Evolutionary conservation across 2,113 vertebrate genomes (phyloP), one percentile per base, ranked within the genome.

Genomic region (Gallinago jamesoni): DNA sequence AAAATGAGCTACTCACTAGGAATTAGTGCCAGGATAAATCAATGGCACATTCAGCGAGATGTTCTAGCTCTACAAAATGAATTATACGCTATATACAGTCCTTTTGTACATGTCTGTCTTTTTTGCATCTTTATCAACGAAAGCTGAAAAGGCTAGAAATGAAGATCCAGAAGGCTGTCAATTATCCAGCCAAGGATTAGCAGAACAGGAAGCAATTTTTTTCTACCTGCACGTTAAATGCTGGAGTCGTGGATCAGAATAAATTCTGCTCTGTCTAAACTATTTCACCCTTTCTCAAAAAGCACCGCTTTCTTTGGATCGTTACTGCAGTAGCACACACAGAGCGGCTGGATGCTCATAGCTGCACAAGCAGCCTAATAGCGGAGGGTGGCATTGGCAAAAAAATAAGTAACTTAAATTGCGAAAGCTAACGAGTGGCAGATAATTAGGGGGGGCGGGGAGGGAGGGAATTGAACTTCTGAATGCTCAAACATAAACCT

Each of bases 11-110:
- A 23, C 89, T 96, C 94, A 72, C 90, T 84, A 79, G 84, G 93
- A 95, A 96, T 93, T 96, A 87, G 81, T 96, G 96, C 96, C 96
- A 97, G 94, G 89, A 64, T 93, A 96, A 96, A 97, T 97, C 96
- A 96, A 95, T 96, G 94, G 95, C 96, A 96, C 95, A 96, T 96
- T 96, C 95, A 97, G 91, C 77, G 89, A 78, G 87, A 95, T 95
- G 94, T 92, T 93, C 89, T 85, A 89, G 91, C 91, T 96, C 92
- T 31, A 79, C 85, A 9, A 93, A 94, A 94, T 39, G 81, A 96
- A 96, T 97, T 94, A 95, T 89, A 95, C 39, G 21, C 95, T 94
- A 89, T 87, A 96, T 93, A 95, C 93, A 86, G 95, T 94, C 93
- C 90, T 96, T 96, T 94, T 94, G 92, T 96, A 81, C 84, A 6